phyloP scores from a whole-genome alignment of 2,113 vertebrate genomes.

The Cardinalis cardinalis region DNA sequence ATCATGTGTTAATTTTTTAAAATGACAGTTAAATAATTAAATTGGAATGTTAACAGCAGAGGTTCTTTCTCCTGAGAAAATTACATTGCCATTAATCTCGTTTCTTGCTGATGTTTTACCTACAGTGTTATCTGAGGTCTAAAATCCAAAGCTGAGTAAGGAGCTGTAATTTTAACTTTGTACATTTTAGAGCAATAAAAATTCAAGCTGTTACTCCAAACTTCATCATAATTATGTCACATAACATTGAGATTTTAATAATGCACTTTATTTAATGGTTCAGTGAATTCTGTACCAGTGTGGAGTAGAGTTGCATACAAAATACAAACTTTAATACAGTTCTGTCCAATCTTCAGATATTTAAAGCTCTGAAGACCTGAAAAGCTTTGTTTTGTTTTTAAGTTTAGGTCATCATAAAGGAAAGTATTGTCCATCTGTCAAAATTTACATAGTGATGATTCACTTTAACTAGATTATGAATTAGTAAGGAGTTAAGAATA shows the following conservation, averaged over 20 bases:
- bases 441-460: not conserved
- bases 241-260: slow-evolving; percentile 25
- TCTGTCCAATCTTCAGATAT: not conserved
- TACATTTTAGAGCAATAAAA: not conserved
- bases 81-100: slow-evolving; percentile 10
- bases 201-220: not conserved
- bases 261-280: not conserved
- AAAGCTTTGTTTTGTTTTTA: not conserved
- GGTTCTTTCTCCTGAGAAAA: slow-evolving; percentile 56
- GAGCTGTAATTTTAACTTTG: slow-evolving; percentile 31
- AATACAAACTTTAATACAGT: not conserved
- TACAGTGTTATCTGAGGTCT: not conserved
- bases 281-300: not conserved
- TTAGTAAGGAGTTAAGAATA: not conserved
- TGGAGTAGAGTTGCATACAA: not conserved
- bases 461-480: not conserved
- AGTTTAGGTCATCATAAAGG: not conserved
- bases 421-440: not conserved
- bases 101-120: slow-evolving; percentile 36
- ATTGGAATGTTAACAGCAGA: slow-evolving; percentile 40
- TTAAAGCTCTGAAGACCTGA: not conserved
- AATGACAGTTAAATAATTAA: slow-evolving; percentile 64
- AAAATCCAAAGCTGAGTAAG: slow-evolving; percentile 12
- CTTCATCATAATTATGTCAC: slow-evolving; percentile 24
- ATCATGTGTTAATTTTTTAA: slow-evolving; percentile 38